Percentiles rank a stretch among this genome's conserved stretches.
Evolutionary conservation across 2,113 vertebrate species (phyloP).

Genomic region (Hemichromis elongatus): DNA sequence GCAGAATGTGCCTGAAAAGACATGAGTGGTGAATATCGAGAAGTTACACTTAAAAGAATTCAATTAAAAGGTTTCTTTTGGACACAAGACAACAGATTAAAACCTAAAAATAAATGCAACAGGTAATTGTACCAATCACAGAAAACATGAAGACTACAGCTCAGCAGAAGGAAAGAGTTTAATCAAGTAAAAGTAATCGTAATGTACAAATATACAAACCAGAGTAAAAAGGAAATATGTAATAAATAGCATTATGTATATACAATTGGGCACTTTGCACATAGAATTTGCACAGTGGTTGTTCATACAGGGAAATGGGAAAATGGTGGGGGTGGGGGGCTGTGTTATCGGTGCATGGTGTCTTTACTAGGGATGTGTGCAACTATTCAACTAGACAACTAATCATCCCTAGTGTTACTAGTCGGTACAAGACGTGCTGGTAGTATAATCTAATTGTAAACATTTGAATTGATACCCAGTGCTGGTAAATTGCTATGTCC

Average conservation of each 20-base stretch:
- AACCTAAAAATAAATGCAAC: neutral
- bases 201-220: too few species aligned
- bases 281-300: too few species aligned
- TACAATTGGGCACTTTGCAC: too few species aligned
- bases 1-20: constrained; percentile 73
- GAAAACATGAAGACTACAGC: neutral
- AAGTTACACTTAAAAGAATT: neutral
- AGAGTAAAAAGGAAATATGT: too few species aligned
- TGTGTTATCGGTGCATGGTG: too few species aligned
- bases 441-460: neutral
- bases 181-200: neutral
- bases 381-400: neutral
- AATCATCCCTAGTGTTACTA: neutral
- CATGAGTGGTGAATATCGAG: neutral
- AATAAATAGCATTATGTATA: too few species aligned
- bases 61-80: neutral
- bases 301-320: too few species aligned
- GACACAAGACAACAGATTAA: neutral
- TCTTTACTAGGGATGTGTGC: neutral
- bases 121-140: neutral
- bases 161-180: neutral
- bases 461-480: neutral
- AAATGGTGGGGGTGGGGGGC: too few species aligned
- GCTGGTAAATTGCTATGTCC: neutral
- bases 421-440: neutral